Evolutionary conservation across 2,888 invertebrate species (phyloP), one percentile per base, ranked within the genome.

Genomic region (Ypsolopha scabrella): DNA sequence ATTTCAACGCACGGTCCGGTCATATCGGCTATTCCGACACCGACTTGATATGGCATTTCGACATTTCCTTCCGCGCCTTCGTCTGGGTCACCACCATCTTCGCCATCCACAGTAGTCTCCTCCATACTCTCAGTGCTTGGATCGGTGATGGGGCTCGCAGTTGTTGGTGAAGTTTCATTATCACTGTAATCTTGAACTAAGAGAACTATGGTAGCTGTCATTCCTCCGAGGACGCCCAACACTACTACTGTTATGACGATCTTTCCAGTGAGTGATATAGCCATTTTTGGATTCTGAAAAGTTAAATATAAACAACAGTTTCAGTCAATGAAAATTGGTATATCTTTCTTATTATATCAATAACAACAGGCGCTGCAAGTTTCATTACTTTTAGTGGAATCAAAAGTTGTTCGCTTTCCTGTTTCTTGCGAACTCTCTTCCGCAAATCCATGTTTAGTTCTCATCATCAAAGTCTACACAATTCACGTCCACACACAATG

Each of bases 1-100:
- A 97, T 91, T 78, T 95, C 97, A 7, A 93, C 95, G n/a, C 93
- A 89, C 0, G 97, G 97, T 24, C 98, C 98, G 0, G 98, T 98
- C 66, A 93, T 91, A 75, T 98, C 98, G 2, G 94, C 94, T 47
- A 94, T 94, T 0, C 97, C 97, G 6, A 95, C 92, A 6, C 98
- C 98, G 37, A 97, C 82, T 50, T 68, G 56, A 48, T 75, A 82
- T 35, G 60, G 54, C 0, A 60, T 33, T 7, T 60, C 60, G 0
- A 56, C 57, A 34, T 34, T 9, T 13, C 36, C 10, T 34, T 7
- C 43, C 4, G 47, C 0, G 10, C 37, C 14, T 10, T 14, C 14
- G 10, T 52, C 48, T 1, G 57, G 46, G 7, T 60, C 46, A 1
- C 48, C 37, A 8, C 48, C 24, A 7, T 37, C 34, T 37, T 55